Evolutionary conservation across 2,113 vertebrate genomes (phyloP).

Genomic region (Caretta caretta): DNA sequence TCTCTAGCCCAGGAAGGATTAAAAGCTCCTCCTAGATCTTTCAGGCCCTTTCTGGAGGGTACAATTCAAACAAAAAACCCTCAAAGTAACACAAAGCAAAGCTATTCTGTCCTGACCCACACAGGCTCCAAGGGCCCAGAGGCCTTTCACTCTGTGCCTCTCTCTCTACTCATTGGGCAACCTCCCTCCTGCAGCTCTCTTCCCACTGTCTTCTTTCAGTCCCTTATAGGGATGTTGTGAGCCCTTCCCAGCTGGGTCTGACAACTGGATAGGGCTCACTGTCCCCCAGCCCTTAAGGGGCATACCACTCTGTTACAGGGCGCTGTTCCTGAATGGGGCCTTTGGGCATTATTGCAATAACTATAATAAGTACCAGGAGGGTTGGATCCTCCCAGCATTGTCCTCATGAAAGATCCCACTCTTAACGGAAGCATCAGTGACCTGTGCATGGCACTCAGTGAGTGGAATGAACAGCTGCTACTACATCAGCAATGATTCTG

Average conservation of each 20-base stretch:
- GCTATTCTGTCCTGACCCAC: neutral
- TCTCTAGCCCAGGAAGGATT: neutral
- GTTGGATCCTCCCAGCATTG: neutral
- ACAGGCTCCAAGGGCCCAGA: neutral
- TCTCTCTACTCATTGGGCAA: neutral
- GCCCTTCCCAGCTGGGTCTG: neutral
- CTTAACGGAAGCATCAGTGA: neutral
- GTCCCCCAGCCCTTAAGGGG: neutral
- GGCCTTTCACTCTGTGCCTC: neutral
- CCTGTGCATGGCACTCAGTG: neutral
- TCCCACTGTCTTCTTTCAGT: neutral
- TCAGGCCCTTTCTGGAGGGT: neutral
- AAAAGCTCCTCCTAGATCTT: neutral
- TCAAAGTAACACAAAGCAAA: neutral
- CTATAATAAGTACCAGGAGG: constrained; percentile 6
- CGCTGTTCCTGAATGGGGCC: constrained; percentile 27
- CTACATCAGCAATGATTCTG: neutral
- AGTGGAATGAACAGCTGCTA: neutral
- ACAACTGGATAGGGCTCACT: neutral
- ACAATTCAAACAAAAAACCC: neutral
- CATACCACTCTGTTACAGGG: neutral
- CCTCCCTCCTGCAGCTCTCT: too few relatives aligned
- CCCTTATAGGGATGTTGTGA: neutral
- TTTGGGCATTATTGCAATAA: constrained; percentile 7
- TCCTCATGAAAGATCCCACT: neutral